These are phyloP conservation scores for Epinephelus coioides DNA, from an alignment of 2,797 vertebrate species.

Conservation along the genomic window DNA sequence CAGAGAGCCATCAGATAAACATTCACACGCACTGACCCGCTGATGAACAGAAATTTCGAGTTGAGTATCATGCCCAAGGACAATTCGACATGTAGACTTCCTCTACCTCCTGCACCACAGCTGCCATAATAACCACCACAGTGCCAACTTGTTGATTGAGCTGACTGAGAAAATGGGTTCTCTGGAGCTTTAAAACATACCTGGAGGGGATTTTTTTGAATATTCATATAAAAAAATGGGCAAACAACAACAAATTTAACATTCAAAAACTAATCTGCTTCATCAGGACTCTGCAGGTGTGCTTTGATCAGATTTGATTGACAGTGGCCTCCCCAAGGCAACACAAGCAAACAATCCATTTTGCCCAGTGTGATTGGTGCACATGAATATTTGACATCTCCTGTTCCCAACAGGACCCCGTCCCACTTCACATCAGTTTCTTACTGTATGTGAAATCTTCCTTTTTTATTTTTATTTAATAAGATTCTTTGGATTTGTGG, in stretches of 20 bases:
- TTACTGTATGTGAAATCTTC: background rate
- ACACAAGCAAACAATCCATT: background rate
- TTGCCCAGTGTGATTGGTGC: background rate
- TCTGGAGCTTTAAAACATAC: background rate
- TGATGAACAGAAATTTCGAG: too few relatives aligned
- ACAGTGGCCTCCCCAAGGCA: background rate
- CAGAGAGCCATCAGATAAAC: too few relatives aligned
- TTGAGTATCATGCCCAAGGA: too few relatives aligned
- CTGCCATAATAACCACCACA: background rate
- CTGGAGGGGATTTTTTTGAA: constrained; percentile 12
- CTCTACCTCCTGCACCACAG: too few relatives aligned
- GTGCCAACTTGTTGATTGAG: background rate
- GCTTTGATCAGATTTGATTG: constrained; percentile 18
- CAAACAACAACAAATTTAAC: background rate
- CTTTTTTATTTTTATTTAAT: too few relatives aligned
- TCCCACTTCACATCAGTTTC: background rate
- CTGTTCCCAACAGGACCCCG: too few relatives aligned
- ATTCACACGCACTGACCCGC: too few relatives aligned
- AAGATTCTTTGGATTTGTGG: too few relatives aligned
- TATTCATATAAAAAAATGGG: constrained; percentile 11
- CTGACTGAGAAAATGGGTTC: background rate
- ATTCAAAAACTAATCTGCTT: constrained; percentile 3
- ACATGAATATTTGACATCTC: background rate
- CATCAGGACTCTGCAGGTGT: constrained; percentile 14
- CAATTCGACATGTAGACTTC: too few relatives aligned